Base-by-base conservation (phyloP, 2,113 vertebrate genomes). In the Hyaena hyaena region DNA sequence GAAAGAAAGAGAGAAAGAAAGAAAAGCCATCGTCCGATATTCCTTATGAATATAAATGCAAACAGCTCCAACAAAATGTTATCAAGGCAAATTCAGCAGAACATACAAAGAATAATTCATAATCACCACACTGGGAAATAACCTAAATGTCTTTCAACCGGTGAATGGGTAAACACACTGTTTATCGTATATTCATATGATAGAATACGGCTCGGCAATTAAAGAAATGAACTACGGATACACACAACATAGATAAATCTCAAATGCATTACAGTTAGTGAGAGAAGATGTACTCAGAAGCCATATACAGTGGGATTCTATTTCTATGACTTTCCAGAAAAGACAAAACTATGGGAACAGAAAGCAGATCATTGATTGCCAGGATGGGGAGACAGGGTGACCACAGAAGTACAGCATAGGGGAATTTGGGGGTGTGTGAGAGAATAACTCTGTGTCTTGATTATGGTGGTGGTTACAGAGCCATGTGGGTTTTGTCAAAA, bases 61-160 rank as follows among this genome's bases (percentile, higher is more conserved):
- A 90, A 76, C 66, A n/a, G 71, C 48, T 74, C 88, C 74, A 45
- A 71, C 39, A 87, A 95, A 97, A 86, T 77, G 73, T 82, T 82
- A 91, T 35, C 39, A 73, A 97, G 61, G 68, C 76, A 55, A 77
- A 93, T 50, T 26, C 80, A 90, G 81, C 86, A 55, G 16, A 58
- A 66, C 26, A 28, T 43, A 39, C 58, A 76, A 53, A 80, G 14
- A 74, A n/a, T 79, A 35, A 21, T 45, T 71, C 12, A 24, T 84
- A 82, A 85, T 53, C 2, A 2, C 35, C 73, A 89, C 23, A 10
- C 2, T 26, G 88, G 63, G 81, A 90, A 90, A 28, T 16, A 76
- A 53, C 33, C 39, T 39, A 50, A 45, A 23, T 12, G 74, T n/a
- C 79, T 63, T 79, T 48, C 63, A 16, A 2, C 55, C 24, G n/a